Evolutionary conservation across 2,113 vertebrate species (phyloP).

Genomic region (Cavia porcellus): DNA sequence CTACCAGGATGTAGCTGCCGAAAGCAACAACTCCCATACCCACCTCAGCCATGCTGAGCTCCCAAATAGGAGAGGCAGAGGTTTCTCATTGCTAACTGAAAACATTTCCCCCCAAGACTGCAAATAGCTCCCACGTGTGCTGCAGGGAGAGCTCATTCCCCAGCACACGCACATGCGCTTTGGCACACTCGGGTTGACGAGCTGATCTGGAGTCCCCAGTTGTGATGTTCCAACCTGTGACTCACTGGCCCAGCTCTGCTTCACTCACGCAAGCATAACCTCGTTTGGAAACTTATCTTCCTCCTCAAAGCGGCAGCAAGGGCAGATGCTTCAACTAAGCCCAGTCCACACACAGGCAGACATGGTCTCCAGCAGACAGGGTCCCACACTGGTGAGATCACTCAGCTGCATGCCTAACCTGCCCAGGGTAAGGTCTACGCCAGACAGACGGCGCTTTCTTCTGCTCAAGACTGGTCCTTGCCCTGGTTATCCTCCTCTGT

Average conservation of each 20-base stretch:
- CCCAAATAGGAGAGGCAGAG: conserved; percentile 66
- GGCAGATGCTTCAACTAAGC: not conserved
- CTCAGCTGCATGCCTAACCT: not conserved
- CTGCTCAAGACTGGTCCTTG: not conserved
- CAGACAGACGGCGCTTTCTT: not conserved
- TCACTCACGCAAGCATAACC: not conserved
- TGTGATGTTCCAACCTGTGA: not conserved
- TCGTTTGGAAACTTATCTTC: conserved; percentile 34
- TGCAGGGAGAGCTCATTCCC: conserved; percentile 64
- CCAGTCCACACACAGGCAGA: not conserved
- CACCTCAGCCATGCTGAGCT: conserved; percentile 59
- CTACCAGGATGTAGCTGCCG: conserved; percentile 49
- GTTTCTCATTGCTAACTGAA: conserved; percentile 43
- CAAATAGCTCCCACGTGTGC: not conserved
- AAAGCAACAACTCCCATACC: conserved; percentile 75
- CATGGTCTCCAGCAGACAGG: not conserved
- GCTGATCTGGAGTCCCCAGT: not conserved
- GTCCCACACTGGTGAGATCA: not conserved
- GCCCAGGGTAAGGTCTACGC: not conserved
- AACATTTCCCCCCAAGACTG: not conserved
- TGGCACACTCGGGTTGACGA: not conserved
- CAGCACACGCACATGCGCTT: not conserved
- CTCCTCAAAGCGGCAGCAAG: not conserved
- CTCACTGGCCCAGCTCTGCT: not conserved
- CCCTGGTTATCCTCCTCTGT: not conserved